Evolutionary conservation across 2,797 vertebrate species (phyloP).

Genomic region (Falco novaeseelandiae): DNA sequence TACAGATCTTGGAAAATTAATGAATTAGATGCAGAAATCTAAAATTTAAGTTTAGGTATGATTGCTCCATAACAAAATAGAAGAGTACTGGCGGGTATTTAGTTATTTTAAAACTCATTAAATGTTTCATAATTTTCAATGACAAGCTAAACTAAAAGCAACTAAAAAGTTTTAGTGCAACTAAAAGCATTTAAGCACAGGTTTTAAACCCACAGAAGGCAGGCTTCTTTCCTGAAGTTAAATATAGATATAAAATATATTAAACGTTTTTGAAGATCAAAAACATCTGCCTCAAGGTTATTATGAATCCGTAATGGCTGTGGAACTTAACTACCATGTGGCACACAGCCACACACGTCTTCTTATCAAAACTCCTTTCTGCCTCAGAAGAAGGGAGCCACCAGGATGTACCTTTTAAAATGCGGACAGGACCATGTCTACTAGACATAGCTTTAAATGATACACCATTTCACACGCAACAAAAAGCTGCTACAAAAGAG

Average conservation of each 20-base stretch:
- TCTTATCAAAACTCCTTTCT: background rate
- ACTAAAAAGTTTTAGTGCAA: background rate
- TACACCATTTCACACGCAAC: background rate
- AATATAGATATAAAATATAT: background rate
- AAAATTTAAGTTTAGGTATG: background rate
- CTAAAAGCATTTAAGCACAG: background rate
- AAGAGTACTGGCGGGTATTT: background rate
- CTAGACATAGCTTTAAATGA: background rate
- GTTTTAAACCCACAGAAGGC: background rate
- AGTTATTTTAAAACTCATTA: background rate
- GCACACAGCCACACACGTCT: background rate
- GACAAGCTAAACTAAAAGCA: background rate
- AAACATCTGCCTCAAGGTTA: background rate
- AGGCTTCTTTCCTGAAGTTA: background rate
- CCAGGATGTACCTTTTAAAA: background rate
- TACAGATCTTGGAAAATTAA: background rate
- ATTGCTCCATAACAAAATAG: background rate
- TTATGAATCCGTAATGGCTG: background rate
- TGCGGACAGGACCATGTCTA: accelerated
- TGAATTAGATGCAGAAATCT: background rate
- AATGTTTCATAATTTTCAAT: background rate
- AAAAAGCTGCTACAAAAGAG: background rate
- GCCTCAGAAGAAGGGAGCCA: background rate
- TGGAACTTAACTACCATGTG: background rate
- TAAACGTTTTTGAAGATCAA: background rate